phyloP scores from a whole-genome alignment of 2,113 vertebrate genomes.

The Laterallus jamaicensis region DNA sequence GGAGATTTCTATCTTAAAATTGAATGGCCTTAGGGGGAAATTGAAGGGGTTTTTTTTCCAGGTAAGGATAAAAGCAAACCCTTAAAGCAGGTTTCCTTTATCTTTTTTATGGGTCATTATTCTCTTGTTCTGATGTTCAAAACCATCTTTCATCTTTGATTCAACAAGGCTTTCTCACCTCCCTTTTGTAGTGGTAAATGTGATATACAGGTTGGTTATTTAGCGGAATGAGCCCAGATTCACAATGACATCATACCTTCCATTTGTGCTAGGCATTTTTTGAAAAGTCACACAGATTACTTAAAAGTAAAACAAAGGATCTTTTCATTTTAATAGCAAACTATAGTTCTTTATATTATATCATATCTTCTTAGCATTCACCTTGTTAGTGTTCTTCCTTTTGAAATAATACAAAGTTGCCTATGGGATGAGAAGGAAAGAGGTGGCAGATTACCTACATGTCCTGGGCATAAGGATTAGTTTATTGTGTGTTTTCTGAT shows the following conservation, averaged over 20 bases:
- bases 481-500: background rate
- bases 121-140: slow-evolving; percentile 32
- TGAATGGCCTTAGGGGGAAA: background rate
- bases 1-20: background rate
- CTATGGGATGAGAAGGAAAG: background rate
- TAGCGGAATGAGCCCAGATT: background rate
- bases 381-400: background rate
- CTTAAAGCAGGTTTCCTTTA: background rate
- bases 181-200: background rate
- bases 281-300: background rate
- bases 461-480: background rate
- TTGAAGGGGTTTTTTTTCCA: background rate
- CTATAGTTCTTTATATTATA: background rate
- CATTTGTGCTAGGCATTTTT: background rate
- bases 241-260: background rate
- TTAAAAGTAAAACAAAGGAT: background rate
- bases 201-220: background rate
- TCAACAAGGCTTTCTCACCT: slow-evolving; percentile 7
- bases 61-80: background rate
- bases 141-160: slow-evolving; percentile 51
- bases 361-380: background rate
- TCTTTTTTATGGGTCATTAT: slow-evolving; percentile 21
- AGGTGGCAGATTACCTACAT: background rate
- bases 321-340: background rate
- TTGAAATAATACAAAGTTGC: background rate